Evolutionary conservation across 1,140 invertebrate genomes (phyloP), one percentile per base, ranked within the genome.

Genomic region (Pogonognathellus flavescens): DNA sequence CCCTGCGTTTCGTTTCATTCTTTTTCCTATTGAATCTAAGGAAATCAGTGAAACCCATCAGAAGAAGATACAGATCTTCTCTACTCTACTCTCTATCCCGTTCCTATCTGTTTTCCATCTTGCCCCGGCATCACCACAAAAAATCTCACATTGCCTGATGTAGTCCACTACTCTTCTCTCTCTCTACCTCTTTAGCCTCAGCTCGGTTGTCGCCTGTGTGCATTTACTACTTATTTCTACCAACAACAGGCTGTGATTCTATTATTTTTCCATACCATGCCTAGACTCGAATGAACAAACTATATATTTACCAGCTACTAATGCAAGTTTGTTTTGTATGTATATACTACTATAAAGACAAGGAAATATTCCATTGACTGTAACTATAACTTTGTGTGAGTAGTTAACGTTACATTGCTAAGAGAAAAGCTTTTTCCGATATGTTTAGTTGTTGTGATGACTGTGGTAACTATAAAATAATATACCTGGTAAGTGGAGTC

Each of bases 31-130:
- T 76, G 25, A 76, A 76, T 49, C 41, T 7, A 76, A 76, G 70
- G 70, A 76, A 76, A 76, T 76, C 70, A 76, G 70, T 76, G 70
- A 76, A 50, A 76, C 70, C 70, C 70, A 76, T 76, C 70, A 76
- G 70, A 76, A 76, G 70, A 76, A 76, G 70, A 76, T 76, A 76
- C 70, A 14, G 41, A 76, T 76, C 70, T 76, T 76, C 70, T 16
- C 70, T 76, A 41, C 16, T 49, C 70, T 31, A 41, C 41, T 76
- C 70, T 76, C 41, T 76, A 41, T 76, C n/a, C 41, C 70, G 13
- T n/a, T 76, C 70, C 70, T 76, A 76, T 76, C 70, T 76, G 14
- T 50, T 76, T 76, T 76, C 70, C 70, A 76, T 76, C 70, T 50
- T 76, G 22, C 66, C 70, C 70, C 70, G 70, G 70, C 70, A 31